Evolutionary conservation across 2,888 invertebrate genomes (phyloP).

Genomic region (Epiblema foenella): DNA sequence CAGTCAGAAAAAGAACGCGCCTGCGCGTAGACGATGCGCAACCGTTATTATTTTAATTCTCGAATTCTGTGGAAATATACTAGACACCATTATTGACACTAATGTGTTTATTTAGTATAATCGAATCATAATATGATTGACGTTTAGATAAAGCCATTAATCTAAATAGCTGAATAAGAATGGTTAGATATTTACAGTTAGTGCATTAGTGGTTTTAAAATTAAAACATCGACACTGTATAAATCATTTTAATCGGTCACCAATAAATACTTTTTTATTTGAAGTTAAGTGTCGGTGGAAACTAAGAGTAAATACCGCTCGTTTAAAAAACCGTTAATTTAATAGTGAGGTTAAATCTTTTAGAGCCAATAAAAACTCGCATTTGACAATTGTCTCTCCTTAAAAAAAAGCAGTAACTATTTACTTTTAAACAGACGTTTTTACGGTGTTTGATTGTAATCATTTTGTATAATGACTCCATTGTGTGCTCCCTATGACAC

Average conservation of each 20-base stretch:
- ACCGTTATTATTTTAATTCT: slow-evolving; percentile 11
- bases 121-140: slow-evolving; percentile 17
- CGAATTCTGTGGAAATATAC: slow-evolving; percentile 38
- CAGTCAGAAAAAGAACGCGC: slow-evolving; percentile 41
- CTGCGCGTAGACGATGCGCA: slow-evolving; percentile 2
- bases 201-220: not conserved
- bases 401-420: too few relatives aligned
- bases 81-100: slow-evolving; percentile 38
- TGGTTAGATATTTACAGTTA: not conserved
- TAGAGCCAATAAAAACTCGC: slow-evolving; percentile 9
- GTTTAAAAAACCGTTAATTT: not conserved
- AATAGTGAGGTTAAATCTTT: slow-evolving; percentile 10
- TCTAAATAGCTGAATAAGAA: slow-evolving; percentile 21
- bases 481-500: too few relatives aligned
- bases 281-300: not conserved
- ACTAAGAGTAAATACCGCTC: not conserved
- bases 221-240: not conserved
- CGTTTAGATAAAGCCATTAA: slow-evolving; percentile 28
- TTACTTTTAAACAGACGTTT: too few relatives aligned
- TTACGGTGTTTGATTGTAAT: too few relatives aligned
- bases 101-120: slow-evolving; percentile 28
- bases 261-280: too few relatives aligned
- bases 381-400: slow-evolving; percentile 12
- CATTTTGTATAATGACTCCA: too few relatives aligned
- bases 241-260: too few relatives aligned